Evolutionary conservation across 2,888 invertebrate species (phyloP).

Genomic region (Lycaena phlaeas): DNA sequence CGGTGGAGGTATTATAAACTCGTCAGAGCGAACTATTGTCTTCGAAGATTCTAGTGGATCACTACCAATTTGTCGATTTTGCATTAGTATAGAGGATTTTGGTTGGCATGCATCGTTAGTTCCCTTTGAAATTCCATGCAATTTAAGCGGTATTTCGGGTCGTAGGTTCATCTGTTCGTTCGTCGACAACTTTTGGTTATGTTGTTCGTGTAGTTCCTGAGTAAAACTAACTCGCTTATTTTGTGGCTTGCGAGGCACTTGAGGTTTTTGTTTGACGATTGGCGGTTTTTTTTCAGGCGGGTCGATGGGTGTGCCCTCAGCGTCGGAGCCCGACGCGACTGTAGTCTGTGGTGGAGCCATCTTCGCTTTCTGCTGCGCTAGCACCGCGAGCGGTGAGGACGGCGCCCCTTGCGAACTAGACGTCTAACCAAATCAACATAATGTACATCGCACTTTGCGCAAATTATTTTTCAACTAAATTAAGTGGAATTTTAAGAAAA

Average conservation of each 20-base stretch:
- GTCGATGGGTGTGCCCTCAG: conserved; percentile 32
- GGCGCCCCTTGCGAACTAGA: conserved; percentile 52
- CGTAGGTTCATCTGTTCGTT: conserved; percentile 34
- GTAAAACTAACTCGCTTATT: conserved; percentile 69
- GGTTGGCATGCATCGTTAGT: conserved; percentile 66
- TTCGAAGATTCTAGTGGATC: conserved; percentile 41
- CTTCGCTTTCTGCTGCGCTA: conserved; percentile 42
- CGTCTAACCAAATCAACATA: conserved; percentile 65
- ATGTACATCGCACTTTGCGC: conserved; percentile 43
- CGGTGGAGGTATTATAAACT: conserved; percentile 66
- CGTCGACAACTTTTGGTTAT: conserved; percentile 32
- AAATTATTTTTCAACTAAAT: conserved; percentile 22
- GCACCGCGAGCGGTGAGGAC: conserved; percentile 51
- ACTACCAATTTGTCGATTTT: conserved; percentile 38
- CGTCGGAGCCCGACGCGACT: conserved; percentile 21
- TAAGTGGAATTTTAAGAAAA: conserved; percentile 7
- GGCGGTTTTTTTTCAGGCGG: conserved; percentile 28
- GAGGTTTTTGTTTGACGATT: conserved; percentile 52
- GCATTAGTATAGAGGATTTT: conserved; percentile 56
- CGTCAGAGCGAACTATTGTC: conserved; percentile 50
- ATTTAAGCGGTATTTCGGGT: conserved; percentile 36
- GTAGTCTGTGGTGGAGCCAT: conserved; percentile 28
- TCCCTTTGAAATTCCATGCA: conserved; percentile 40
- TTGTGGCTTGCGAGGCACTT: conserved; percentile 63
- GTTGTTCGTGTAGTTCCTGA: conserved; percentile 39